A percentile compares a stretch with the other conserved stretches of the same genome.
Evolutionary conservation across 2,113 vertebrate genomes (phyloP).

Genomic region (Sterrhoptilus dennistouni): DNA sequence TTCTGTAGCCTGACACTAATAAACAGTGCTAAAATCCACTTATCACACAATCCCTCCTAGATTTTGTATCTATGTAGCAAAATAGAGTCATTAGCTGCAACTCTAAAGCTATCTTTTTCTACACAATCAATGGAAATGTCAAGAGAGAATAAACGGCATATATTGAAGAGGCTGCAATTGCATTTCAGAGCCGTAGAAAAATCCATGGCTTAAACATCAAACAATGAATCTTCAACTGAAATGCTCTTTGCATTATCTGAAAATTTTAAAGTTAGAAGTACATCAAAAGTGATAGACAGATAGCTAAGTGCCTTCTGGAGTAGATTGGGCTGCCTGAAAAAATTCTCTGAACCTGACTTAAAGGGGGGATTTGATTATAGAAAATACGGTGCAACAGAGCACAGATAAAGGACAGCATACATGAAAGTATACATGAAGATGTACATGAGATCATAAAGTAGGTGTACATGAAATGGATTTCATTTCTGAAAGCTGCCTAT

Average conservation of each 20-base stretch:
- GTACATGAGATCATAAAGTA: not conserved
- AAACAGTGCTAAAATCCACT: conserved; percentile 3
- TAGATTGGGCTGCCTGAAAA: not conserved
- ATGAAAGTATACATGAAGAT: not conserved
- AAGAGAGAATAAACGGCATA: not conserved
- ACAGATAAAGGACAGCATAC: not conserved
- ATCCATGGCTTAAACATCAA: conserved; percentile 22
- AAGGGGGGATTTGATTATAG: not conserved
- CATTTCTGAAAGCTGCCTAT: not conserved
- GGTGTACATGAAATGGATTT: not conserved
- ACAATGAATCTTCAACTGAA: not conserved
- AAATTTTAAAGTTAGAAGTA: not conserved
- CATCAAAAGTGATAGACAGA: not conserved
- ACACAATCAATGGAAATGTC: not conserved
- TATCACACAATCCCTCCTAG: not conserved
- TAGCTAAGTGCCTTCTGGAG: not conserved
- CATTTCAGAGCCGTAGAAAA: conserved; percentile 19
- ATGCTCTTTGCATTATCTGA: not conserved
- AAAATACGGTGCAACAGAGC: not conserved
- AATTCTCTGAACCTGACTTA: not conserved
- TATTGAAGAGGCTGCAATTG: not conserved
- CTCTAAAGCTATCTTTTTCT: not conserved
- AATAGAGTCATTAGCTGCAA: not conserved
- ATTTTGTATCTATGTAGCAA: not conserved
- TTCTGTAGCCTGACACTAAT: not conserved